Conservation (phyloP, 2,113 vertebrate species). For the Riparia riparia region DNA sequence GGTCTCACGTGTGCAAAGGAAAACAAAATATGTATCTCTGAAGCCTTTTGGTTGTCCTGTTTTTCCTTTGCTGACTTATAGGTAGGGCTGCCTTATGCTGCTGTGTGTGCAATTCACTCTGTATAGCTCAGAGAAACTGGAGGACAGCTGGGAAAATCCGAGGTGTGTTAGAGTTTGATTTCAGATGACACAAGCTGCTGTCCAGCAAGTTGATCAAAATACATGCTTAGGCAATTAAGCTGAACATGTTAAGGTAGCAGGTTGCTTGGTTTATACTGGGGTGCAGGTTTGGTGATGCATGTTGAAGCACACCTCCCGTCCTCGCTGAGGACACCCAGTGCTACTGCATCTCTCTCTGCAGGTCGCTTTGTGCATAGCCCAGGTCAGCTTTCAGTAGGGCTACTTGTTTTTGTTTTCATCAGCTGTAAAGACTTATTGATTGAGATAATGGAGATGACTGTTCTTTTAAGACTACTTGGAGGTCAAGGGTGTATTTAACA, state of each 20-base stretch:
- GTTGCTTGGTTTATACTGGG: neutral
- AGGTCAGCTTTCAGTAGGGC: neutral
- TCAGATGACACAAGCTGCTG: neutral
- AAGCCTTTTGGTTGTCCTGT: neutral
- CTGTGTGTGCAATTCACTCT: neutral
- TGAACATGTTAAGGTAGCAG: neutral
- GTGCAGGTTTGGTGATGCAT: neutral
- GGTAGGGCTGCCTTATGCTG: neutral
- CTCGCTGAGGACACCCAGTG: rapidly evolving
- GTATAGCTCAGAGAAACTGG: neutral
- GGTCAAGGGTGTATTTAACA: neutral
- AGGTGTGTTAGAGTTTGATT: neutral
- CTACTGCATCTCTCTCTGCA: neutral
- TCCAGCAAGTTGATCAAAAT: neutral
- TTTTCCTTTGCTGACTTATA: constrained; percentile 11
- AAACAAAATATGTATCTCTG: neutral
- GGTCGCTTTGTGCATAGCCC: neutral
- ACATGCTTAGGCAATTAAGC: neutral
- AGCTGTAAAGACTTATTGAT: neutral
- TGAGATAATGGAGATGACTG: neutral
- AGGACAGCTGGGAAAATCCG: neutral
- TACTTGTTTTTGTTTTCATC: neutral
- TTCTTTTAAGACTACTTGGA: neutral
- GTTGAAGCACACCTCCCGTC: neutral
- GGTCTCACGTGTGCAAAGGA: neutral